Conservation (phyloP, 2,797 vertebrate genomes). For the Diglossa cyanea region DNA sequence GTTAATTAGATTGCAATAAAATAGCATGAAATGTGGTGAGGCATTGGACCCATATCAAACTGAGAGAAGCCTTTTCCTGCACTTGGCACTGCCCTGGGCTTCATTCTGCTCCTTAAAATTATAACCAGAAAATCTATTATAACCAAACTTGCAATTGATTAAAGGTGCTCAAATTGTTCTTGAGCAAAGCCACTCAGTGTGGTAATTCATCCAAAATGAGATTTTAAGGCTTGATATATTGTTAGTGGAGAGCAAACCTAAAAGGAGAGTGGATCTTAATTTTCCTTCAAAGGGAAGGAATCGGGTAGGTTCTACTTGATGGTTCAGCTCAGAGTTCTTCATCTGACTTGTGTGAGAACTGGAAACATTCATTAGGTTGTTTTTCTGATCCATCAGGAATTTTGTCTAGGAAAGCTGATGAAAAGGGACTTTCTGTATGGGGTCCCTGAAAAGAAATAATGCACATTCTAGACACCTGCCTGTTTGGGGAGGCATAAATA, state of each 20-base stretch:
- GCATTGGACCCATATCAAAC: neutral
- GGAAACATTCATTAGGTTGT: neutral
- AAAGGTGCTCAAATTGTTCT: neutral
- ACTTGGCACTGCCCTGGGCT: neutral
- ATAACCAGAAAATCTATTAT: neutral
- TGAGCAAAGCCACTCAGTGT: neutral
- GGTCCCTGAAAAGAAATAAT: neutral
- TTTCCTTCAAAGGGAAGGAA: neutral
- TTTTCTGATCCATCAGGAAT: neutral
- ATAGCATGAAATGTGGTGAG: neutral
- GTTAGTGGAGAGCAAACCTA: neutral
- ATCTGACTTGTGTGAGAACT: neutral
- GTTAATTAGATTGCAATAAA: conserved; percentile 33
- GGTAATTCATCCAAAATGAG: neutral
- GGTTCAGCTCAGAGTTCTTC: neutral
- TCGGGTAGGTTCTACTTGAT: neutral
- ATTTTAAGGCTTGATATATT: neutral
- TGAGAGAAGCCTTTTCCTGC: neutral
- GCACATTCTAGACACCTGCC: neutral
- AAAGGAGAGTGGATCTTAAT: neutral
- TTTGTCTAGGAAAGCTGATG: neutral
- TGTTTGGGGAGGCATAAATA: neutral
- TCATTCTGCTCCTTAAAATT: neutral
- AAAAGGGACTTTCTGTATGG: neutral
- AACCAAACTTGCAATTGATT: neutral